Conservation (phyloP, 2,888 invertebrate genomes). For the Drosophila falleni region DNA sequence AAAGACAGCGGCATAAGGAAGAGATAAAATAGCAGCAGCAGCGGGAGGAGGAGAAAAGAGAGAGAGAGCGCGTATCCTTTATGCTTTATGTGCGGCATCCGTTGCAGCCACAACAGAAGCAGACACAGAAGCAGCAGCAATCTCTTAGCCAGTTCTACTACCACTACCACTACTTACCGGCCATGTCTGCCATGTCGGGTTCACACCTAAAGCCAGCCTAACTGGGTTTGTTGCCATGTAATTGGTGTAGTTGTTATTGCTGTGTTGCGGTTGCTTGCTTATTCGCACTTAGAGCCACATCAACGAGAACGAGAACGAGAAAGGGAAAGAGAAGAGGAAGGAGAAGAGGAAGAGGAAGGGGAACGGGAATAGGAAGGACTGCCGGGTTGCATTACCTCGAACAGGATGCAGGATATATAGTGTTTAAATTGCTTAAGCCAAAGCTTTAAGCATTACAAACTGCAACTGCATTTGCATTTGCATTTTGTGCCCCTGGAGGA, state of each 20-base stretch:
- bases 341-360: neutral
- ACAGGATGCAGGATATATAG: conserved; percentile 77
- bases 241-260: conserved; percentile 68
- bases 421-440: conserved; percentile 71
- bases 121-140: neutral
- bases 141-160: conserved; percentile 23
- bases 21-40: conserved; percentile 65
- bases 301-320: neutral
- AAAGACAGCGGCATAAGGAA: conserved; percentile 70
- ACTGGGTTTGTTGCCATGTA: conserved; percentile 58
- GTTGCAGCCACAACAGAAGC: conserved; percentile 42
- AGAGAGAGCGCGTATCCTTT: conserved; percentile 67
- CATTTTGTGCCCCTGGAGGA: conserved; percentile 49
- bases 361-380: conserved; percentile 13
- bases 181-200: conserved; percentile 17
- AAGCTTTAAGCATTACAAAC: conserved; percentile 60
- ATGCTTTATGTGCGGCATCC: conserved; percentile 75
- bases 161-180: neutral
- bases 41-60: conserved; percentile 23
- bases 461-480: conserved; percentile 67
- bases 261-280: conserved; percentile 55
- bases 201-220: conserved; percentile 49
- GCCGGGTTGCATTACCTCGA: conserved; percentile 50
- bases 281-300: conserved; percentile 58
- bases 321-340: neutral